These are phyloP conservation scores for Onychomys arenicola DNA, from an alignment of 2,797 vertebrate species.

Conservation along the genomic window DNA sequence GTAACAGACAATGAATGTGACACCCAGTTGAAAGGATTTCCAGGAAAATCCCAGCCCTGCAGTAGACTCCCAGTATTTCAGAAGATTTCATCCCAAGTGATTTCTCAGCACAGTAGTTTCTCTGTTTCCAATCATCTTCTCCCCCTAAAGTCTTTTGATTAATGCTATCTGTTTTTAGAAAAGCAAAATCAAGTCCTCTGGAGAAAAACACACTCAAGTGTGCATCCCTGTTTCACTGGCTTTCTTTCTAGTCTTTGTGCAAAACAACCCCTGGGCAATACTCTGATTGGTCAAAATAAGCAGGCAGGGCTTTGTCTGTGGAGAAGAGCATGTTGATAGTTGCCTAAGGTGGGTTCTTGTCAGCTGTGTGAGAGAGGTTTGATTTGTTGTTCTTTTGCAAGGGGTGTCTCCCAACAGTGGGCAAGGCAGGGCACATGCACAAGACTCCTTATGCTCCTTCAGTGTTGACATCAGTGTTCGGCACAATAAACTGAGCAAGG, in stretches of 20 bases:
- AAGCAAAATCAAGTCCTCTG: background rate
- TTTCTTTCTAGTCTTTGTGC: background rate
- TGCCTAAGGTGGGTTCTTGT: background rate
- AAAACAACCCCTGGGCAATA: constrained; percentile 10
- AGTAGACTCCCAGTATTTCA: background rate
- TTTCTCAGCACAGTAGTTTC: constrained; percentile 48
- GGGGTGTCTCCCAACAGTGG: constrained; percentile 72
- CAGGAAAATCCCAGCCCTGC: constrained; percentile 31
- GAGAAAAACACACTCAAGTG: background rate
- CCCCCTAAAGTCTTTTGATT: background rate
- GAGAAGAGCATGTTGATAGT: background rate
- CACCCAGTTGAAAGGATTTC: background rate
- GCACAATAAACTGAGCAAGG: constrained; percentile 70
- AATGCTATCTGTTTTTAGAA: constrained; percentile 43
- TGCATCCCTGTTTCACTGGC: background rate
- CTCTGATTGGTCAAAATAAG: background rate
- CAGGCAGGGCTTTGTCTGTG: fast-evolving
- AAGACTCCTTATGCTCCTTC: constrained; percentile 64
- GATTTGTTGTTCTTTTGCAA: constrained; percentile 69
- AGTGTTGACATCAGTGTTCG: constrained; percentile 57
- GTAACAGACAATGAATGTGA: background rate
- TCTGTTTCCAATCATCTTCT: constrained; percentile 12
- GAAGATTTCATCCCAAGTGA: constrained; percentile 48
- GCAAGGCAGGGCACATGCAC: constrained; percentile 61
- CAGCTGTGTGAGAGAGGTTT: constrained; percentile 47